A percentile compares a stretch with the other conserved stretches of the same genome.
These are phyloP conservation scores for Andricus curvator DNA, from an alignment of 2,888 invertebrate genomes.

Conservation along the genomic window DNA sequence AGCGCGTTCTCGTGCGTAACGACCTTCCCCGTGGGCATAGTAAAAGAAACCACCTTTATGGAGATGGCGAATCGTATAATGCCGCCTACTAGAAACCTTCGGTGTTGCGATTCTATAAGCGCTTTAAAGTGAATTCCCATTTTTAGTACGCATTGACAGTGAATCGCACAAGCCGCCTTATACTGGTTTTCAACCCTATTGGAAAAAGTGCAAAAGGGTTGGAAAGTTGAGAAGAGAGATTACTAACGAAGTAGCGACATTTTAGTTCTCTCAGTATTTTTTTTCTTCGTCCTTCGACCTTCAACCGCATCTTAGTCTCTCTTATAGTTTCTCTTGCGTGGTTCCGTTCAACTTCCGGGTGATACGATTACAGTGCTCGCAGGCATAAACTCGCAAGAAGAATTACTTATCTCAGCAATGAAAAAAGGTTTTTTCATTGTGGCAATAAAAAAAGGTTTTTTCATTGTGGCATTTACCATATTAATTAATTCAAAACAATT, in stretches of 20 bases:
- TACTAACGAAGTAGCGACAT: background rate
- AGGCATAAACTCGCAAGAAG: background rate
- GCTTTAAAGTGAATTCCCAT: constrained; percentile 34
- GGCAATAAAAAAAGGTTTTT: background rate
- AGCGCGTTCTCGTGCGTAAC: constrained; percentile 60
- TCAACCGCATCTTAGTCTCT: constrained; percentile 6
- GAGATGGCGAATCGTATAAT: constrained; percentile 40
- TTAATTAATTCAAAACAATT: too few relatives aligned
- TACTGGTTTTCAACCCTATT: background rate
- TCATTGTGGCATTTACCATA: background rate
- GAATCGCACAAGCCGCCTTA: background rate
- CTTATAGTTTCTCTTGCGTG: constrained; percentile 45
- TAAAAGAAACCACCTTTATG: constrained; percentile 41
- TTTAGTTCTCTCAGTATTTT: background rate
- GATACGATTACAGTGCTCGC: constrained; percentile 47
- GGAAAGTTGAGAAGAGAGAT: background rate
- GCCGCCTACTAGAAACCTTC: constrained; percentile 29
- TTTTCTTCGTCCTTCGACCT: background rate
- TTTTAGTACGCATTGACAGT: constrained; percentile 2
- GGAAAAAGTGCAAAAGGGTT: background rate
- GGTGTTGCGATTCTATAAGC: constrained; percentile 28
- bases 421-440: background rate
- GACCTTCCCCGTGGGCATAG: constrained; percentile 46
- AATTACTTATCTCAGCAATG: background rate
- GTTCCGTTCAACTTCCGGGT: constrained; percentile 50